Evolutionary conservation across 2,797 vertebrate species (phyloP), one percentile per base, ranked within the genome.

Genomic region (Anolis apletophallus): DNA sequence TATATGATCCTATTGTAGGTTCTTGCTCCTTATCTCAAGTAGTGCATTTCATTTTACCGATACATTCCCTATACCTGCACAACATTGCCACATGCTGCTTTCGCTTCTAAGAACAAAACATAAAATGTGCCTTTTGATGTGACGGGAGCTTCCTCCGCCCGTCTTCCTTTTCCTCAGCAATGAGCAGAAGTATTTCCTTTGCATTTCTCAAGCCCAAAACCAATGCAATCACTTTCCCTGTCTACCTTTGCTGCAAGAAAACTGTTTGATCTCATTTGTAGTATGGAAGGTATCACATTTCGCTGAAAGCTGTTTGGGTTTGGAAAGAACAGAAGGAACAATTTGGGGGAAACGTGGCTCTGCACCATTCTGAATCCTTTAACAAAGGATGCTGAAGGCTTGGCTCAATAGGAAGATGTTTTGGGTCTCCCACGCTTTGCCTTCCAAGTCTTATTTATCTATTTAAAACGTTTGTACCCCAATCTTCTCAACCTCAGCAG

Each of bases 201-300:
- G 29, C 88, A 17, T 88, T 80, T 94, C 94, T 90, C 90, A 85
- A 90, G 88, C 86, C 83, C 69, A 68, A 87, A 83, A 78, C 91
- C 89, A 88, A 64, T 10, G 23, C 32, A 85, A 81, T 91, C 91
- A 61, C 81, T 88, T 80, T 71, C 91, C 76, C 81, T 50, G 86
- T 83, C 26, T 76, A 84, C 52, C 81, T 85, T 88, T 52, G 82
- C 83, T 88, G 88, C 29, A 87, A 93, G 78, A 86, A n/a, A 50
- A 87, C 72, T 64, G 89, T 94, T 93, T 93, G 89, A 92, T 90
- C 91, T 93, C 89, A 87, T 90, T 90, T 91, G 77, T 85, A 5
- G 75, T 94, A 80, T 90, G 81, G 93, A 95, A 95, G 94, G 95
- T 85, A 93, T 95, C 87, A 77, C 86, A 90, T 93, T 93, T 91